Conservation (phyloP, 2,797 vertebrate genomes). For the Hoplostethus atlanticus region DNA sequence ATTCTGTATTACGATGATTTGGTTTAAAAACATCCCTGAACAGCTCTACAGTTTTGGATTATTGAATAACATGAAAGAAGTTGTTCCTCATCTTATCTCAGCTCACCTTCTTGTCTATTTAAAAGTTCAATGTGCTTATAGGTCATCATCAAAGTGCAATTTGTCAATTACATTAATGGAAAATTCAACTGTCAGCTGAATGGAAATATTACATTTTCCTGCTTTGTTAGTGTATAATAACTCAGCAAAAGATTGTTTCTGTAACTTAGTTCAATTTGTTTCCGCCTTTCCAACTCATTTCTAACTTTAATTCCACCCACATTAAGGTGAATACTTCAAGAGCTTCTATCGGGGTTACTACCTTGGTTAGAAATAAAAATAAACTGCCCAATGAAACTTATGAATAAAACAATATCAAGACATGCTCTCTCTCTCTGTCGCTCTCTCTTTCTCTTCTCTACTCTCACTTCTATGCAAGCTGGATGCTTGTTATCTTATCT, state of each 20-base stretch:
- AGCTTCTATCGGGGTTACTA: neutral
- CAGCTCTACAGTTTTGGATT: constrained; percentile 22
- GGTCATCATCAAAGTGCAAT: constrained; percentile 21
- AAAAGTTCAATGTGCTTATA: neutral
- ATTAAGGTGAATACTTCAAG: neutral
- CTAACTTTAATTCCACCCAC: neutral
- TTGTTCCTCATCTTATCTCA: constrained; percentile 20
- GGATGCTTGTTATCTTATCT: constrained; percentile 20
- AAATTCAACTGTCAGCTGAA: constrained; percentile 5
- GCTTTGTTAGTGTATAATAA: neutral
- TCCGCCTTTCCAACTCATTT: neutral
- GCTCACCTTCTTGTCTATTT: constrained; percentile 13
- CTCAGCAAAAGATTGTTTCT: neutral
- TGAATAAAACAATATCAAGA: neutral
- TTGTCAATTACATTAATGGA: constrained; percentile 2
- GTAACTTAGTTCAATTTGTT: neutral
- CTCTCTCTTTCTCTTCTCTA: neutral
- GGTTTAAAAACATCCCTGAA: constrained; percentile 38
- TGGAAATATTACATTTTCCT: neutral
- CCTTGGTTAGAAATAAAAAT: neutral
- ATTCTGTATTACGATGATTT: constrained; percentile 58
- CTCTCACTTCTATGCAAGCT: neutral
- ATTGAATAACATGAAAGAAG: constrained; percentile 13
- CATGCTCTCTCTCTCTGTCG: neutral
- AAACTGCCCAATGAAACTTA: neutral